These are phyloP conservation scores for Pristiophorus japonicus DNA, from an alignment of 2,113 vertebrate genomes.

Conservation along the genomic window DNA sequence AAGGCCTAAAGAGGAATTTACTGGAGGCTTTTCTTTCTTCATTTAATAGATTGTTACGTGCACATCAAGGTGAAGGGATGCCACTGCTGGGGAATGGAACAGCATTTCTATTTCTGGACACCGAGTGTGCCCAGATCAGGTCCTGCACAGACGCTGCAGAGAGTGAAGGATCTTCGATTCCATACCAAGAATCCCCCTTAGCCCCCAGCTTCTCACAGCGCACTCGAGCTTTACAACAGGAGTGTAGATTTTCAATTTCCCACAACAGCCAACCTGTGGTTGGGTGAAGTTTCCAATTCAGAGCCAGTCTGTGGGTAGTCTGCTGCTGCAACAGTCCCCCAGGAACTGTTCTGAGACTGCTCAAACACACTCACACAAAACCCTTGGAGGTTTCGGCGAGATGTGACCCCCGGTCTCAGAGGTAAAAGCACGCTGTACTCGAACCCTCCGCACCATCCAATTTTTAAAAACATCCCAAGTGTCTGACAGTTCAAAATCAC, in stretches of 20 bases:
- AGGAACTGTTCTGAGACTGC: too few species aligned
- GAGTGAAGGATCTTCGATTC: not conserved
- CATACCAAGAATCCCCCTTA: not conserved
- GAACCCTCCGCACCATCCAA: too few species aligned
- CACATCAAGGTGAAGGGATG: not conserved
- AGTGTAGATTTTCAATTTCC: not conserved
- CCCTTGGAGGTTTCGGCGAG: too few species aligned
- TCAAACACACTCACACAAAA: too few species aligned
- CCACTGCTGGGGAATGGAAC: too few species aligned
- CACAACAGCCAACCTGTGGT: not conserved
- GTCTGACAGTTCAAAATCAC: too few species aligned
- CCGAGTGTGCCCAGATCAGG: too few species aligned
- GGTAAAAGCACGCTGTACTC: too few species aligned
- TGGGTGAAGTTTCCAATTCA: not conserved
- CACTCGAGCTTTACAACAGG: not conserved
- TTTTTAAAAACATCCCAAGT: too few species aligned
- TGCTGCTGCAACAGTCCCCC: too few species aligned
- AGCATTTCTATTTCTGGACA: too few species aligned
- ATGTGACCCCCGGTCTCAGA: too few species aligned
- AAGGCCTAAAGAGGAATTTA: not conserved
- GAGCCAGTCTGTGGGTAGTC: not conserved
- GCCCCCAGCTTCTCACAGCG: not conserved
- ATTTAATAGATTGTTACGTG: not conserved
- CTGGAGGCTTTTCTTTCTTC: not conserved
- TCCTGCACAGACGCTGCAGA: not conserved